These are phyloP conservation scores for Corydoras sp. DNA, from an alignment of 2,113 vertebrate genomes.

Conservation along the genomic window DNA sequence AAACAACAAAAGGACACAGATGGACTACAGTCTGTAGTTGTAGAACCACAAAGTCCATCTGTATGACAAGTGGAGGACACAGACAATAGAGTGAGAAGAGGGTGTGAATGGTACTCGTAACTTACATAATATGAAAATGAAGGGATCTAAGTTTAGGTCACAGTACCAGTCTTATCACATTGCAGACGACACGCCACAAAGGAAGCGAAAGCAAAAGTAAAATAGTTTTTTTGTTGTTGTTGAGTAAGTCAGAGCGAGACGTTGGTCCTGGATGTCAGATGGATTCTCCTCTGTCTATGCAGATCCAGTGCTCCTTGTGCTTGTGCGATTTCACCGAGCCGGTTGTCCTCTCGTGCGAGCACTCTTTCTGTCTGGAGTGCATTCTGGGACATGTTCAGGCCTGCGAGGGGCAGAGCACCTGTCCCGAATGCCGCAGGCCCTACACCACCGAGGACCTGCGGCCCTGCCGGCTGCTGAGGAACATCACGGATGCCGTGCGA, in stretches of 20 bases:
- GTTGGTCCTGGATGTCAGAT: neutral
- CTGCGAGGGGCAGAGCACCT: slow-evolving; percentile 4
- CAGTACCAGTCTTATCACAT: too few relatives aligned
- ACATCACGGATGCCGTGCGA: slow-evolving; percentile 7
- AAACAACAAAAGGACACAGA: too few relatives aligned
- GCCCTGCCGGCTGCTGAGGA: slow-evolving; percentile 41
- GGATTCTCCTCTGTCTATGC: slow-evolving; percentile 6
- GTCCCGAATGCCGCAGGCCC: slow-evolving; percentile 45
- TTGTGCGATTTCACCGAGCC: slow-evolving; percentile 53
- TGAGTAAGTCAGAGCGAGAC: neutral
- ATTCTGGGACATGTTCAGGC: slow-evolving; percentile 12
- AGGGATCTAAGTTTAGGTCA: too few relatives aligned
- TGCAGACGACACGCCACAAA: neutral
- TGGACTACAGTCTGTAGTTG: too few relatives aligned
- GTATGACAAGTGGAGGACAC: too few relatives aligned
- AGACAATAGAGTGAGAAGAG: too few relatives aligned
- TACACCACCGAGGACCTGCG: slow-evolving; percentile 18
- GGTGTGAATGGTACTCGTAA: too few relatives aligned
- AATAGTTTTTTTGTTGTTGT: neutral
- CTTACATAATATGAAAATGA: too few relatives aligned
- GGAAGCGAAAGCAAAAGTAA: slow-evolving; percentile 4
- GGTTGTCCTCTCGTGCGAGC: slow-evolving; percentile 52
- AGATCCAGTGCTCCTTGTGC: slow-evolving; percentile 52
- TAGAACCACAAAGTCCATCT: too few relatives aligned
- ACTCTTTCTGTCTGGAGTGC: slow-evolving; percentile 57